Evolutionary conservation across 2,888 invertebrate genomes (phyloP), one percentile per base, ranked within the genome.

Genomic region (Lutraria lutraria): DNA sequence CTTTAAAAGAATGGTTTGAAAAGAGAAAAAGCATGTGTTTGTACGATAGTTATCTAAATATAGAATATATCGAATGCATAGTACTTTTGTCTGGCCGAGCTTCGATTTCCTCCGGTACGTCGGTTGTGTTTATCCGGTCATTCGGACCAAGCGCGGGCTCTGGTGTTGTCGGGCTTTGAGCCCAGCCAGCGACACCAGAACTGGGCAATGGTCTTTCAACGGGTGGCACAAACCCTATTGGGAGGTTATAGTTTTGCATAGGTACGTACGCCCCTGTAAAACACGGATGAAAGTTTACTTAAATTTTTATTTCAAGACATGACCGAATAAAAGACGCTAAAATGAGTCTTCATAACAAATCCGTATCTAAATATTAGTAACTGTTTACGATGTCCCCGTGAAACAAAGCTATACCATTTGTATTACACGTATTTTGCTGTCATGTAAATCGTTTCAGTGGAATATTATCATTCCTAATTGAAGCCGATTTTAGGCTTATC

Each of bases 81-180:
- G 34, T 87, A 90, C 90, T 90, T 88, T 90, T 88, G 81, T 90
- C 90, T 10, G 90, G 90, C 15, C 56, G 56, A 31, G 90, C 85
- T 53, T 90, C 90, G 31, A 90, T 90, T 81, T 90, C 90, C 29
- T 90, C 90, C 0, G 90, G 90, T 19, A 90, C 90, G 52, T 90
- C 90, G 8, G 90, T 90, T 2, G 90, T 90, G 34, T 90, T 88
- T 21, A 90, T 81, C 54, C 90, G 76, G 63, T 90, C 90, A 12
- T 54, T 68, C 0, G 88, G 90, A 16, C 90, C 90, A 13, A 90
- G 86, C 0, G 90, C 81, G 10, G 90, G 84, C n/a, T 88, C 88
- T 25, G 90, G 83, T 0, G 90, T 90, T 10, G 63, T 68, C 25
- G 60, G 16, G 15, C 43, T 34, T 0, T 85, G 84, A n/a, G 86